Percentiles rank a stretch among this genome's conserved stretches.
phyloP scores from a whole-genome alignment of 2,113 vertebrate genomes.

The Vanacampus margaritifer region DNA sequence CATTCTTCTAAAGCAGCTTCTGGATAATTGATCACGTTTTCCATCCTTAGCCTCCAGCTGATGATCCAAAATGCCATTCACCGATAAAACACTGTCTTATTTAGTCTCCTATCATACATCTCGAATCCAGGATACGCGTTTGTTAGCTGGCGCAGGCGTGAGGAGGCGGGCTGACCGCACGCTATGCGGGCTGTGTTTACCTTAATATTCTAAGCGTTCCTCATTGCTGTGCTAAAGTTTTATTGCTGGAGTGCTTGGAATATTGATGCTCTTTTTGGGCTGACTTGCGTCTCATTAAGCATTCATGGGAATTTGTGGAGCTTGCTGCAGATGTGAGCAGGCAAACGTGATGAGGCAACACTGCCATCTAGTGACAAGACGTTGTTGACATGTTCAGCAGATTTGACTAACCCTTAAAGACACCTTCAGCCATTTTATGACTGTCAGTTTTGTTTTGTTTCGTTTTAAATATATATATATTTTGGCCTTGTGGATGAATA shows the following conservation, averaged over 20 bases:
- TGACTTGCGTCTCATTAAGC: conserved; percentile 68
- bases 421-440: background rate
- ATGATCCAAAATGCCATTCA: background rate
- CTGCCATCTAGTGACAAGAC: conserved; percentile 65
- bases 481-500: too few relatives aligned
- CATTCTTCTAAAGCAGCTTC: too few relatives aligned
- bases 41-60: too few relatives aligned
- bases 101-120: conserved; percentile 36
- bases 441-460: too few relatives aligned
- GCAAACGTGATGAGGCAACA: conserved; percentile 40
- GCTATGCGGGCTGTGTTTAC: conserved; percentile 60
- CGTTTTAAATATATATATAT: too few relatives aligned
- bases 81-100: conserved; percentile 35
- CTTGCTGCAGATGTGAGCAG: conserved; percentile 32
- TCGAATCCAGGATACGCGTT: conserved; percentile 31
- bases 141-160: background rate
- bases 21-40: too few relatives aligned
- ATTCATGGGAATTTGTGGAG: conserved; percentile 54
- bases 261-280: conserved; percentile 66
- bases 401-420: background rate
- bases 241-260: conserved; percentile 64
- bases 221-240: conserved; percentile 66
- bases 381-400: background rate
- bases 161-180: conserved; percentile 18
- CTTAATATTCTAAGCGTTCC: conserved; percentile 66